Evolutionary conservation across 2,113 vertebrate genomes (phyloP).

Genomic region (Perccottus glenii): DNA sequence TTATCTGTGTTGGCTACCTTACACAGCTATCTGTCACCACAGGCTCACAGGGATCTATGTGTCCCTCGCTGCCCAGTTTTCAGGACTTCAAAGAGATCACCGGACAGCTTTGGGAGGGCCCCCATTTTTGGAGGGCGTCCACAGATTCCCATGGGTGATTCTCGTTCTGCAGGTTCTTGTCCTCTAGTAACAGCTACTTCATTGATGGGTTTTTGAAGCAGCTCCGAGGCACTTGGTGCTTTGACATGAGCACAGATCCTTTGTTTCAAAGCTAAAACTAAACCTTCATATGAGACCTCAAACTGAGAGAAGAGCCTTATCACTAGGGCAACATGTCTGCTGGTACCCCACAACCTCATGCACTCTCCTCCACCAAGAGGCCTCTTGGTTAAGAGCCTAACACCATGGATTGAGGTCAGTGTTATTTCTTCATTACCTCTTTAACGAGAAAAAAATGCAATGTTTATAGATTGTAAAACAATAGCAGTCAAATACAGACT

Average conservation of each 20-base stretch:
- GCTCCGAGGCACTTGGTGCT: conserved; percentile 41
- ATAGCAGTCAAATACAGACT: too few relatives aligned
- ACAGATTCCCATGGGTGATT: conserved; percentile 59
- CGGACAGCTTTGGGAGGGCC: conserved; percentile 19
- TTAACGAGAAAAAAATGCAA: neutral
- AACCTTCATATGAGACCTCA: conserved; percentile 50
- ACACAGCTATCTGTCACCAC: neutral
- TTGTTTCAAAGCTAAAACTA: conserved; percentile 54
- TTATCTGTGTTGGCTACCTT: conserved; percentile 1
- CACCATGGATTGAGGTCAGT: conserved; percentile 15
- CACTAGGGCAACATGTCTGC: conserved; percentile 54
- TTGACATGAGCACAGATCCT: conserved; percentile 45
- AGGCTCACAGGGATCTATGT: conserved; percentile 3
- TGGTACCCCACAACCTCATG: conserved; percentile 11
- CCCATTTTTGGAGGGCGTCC: conserved; percentile 6
- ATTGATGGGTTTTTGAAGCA: conserved; percentile 39
- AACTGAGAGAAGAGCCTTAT: conserved; percentile 69
- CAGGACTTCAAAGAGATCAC: conserved; percentile 54
- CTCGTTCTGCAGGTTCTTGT: conserved; percentile 6
- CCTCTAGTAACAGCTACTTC: conserved; percentile 47
- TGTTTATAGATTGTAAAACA: neutral
- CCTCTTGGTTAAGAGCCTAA: conserved; percentile 15
- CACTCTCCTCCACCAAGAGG: conserved; percentile 35
- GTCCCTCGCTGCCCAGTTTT: conserved; percentile 13
- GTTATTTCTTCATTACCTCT: conserved; percentile 1